Conservation (phyloP, 2,113 vertebrate genomes). For the Etia nguti region DNA sequence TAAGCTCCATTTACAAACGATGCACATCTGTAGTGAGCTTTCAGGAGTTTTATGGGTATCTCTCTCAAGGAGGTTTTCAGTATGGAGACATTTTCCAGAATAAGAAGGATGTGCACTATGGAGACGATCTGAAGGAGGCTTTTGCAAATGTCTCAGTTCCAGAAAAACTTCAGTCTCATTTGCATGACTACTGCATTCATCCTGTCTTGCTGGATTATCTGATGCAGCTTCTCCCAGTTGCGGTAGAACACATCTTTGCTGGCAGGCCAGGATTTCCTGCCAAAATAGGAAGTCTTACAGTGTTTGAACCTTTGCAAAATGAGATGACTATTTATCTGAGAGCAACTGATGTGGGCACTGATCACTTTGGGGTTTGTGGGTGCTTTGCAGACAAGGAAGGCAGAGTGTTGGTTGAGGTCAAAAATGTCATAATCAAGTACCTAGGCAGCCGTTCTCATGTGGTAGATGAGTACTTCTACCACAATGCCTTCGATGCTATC, state of each 20-base stretch:
- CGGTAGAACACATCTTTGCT: slow-evolving; percentile 38
- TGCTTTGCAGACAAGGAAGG: slow-evolving; percentile 77
- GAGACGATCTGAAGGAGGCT: slow-evolving; percentile 76
- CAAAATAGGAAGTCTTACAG: slow-evolving; percentile 75
- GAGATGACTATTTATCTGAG: slow-evolving; percentile 82
- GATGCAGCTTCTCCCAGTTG: slow-evolving; percentile 73
- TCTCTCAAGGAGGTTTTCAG: slow-evolving; percentile 76
- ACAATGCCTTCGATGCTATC: slow-evolving; percentile 69
- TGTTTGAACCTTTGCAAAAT: slow-evolving; percentile 72
- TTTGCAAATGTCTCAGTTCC: slow-evolving; percentile 71
- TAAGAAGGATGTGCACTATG: slow-evolving; percentile 72
- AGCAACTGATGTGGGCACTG: slow-evolving; percentile 54
- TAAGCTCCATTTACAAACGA: slow-evolving; percentile 69
- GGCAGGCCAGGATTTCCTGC: slow-evolving; percentile 72
- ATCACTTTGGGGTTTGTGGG: slow-evolving; percentile 77
- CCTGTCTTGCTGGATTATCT: slow-evolving; percentile 81
- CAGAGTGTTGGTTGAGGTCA: slow-evolving; percentile 75
- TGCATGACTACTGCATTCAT: slow-evolving; percentile 78
- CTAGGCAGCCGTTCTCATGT: slow-evolving; percentile 55
- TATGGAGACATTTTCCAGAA: slow-evolving; percentile 75
- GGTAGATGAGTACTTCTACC: slow-evolving; percentile 76
- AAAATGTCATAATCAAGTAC: slow-evolving; percentile 68
- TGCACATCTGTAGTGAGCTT: slow-evolving; percentile 66
- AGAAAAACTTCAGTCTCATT: slow-evolving; percentile 52
- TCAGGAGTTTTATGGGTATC: slow-evolving; percentile 71